Percentiles rank a stretch among this genome's conserved stretches.
These are phyloP conservation scores for Brachynemurus nebulosus DNA, from an alignment of 2,888 invertebrate genomes.

Conservation along the genomic window DNA sequence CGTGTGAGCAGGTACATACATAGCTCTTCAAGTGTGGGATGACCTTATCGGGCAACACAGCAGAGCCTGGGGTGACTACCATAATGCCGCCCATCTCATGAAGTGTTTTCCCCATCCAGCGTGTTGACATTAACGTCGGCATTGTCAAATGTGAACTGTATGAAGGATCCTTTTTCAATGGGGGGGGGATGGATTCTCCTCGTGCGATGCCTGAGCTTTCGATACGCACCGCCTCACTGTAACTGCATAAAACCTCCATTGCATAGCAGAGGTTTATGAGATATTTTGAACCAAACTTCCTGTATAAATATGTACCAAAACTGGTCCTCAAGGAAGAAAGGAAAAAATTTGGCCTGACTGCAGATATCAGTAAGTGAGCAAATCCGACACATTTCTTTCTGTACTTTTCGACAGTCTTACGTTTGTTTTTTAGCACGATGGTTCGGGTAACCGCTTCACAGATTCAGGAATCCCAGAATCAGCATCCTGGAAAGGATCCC, in stretches of 20 bases:
- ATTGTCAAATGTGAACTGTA: neutral
- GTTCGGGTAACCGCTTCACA: neutral
- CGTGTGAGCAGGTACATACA: neutral
- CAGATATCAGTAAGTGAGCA: neutral
- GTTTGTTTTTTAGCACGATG: neutral
- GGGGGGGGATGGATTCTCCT: neutral
- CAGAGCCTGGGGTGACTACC: constrained; percentile 7
- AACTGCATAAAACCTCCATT: neutral
- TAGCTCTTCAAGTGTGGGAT: constrained; percentile 9
- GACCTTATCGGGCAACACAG: constrained; percentile 13
- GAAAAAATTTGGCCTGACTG: neutral
- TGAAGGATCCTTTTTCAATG: neutral
- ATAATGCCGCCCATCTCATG: neutral
- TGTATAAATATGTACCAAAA: neutral
- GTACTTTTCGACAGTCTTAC: neutral
- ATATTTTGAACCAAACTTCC: neutral
- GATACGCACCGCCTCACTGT: neutral
- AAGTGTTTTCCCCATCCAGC: neutral
- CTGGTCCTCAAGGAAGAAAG: neutral
- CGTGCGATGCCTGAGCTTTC: neutral
- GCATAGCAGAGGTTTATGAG: neutral
- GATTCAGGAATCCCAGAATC: neutral
- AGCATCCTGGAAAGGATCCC: no score
- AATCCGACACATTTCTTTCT: neutral
- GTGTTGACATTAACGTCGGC: constrained; percentile 14